Base-by-base conservation (phyloP, 2,888 invertebrate genomes). In the Gandaritis pyraliata region DNA sequence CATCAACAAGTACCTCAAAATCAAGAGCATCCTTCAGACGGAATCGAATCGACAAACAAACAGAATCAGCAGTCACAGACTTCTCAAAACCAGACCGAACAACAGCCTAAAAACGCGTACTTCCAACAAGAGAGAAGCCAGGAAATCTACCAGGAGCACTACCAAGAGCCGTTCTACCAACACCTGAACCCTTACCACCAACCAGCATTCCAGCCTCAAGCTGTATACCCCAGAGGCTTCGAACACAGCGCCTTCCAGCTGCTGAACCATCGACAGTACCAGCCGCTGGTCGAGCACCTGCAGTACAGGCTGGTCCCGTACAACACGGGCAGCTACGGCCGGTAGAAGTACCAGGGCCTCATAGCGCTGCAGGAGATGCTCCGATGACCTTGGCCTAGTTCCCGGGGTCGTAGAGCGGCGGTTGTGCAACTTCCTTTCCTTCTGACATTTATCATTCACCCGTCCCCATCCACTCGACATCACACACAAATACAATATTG, bases 341-440 rank as follows among this genome's bases (percentile, higher is more conserved):
- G 38, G 12, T 8, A 15, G 38, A 10, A 39, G 47, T 23, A 45
- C 29, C 47, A 54, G 49, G 50, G 33, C 10, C 29, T 29, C 45
- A 18, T 33, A 30, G 46, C 46, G 39, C 41, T 29, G 61, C 12
- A 11, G 56, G 56, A 51, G 56, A 47, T 29, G 61, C 52, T 36
- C n/a, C 39, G 77, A 75, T 87, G 92, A 89, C 89, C 89, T 89
- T 90, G 90, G 89, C 91, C 90, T 80, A 83, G 73, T 73, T 86
- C 76, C 77, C 76, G 68, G 77, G 73, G 70, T 71, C 63, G 54
- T 69, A 72, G 72, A 60, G 62, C 70, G 69, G 65, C 74, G 73
- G 49, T 80, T 74, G 77, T 73, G 78, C 75, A 77, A 16, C 43
- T 72, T 73, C 71, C 59, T 53, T 71, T 69, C 70, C 70, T 66